Base-by-base conservation (phyloP, 2,797 vertebrate species). In the Ptychobarbus kaznakovi region DNA sequence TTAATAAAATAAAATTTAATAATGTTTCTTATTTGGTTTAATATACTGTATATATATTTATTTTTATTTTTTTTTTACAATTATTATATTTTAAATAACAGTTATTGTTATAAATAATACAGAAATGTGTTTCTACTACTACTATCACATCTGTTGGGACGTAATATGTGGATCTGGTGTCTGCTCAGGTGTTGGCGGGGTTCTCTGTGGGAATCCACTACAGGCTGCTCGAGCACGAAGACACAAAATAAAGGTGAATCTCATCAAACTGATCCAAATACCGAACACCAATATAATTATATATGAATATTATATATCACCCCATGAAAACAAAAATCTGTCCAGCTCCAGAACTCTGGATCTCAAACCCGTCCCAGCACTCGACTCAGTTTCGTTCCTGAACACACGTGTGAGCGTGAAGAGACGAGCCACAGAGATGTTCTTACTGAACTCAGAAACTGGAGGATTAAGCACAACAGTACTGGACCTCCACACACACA, bases 171-270 rank as follows among this genome's bases (percentile, higher is more conserved):
- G n/a, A 51, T 4, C 12, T 51, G 65, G 18, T 80, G 5, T 87
- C 58, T 82, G 1, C 25, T n/a, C 90, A 99, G 98, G 97, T 81
- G 90, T 96, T 4, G 82, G 95, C 53, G 95, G 91, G 35, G 94
- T 97, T 77, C 58, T 94, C 80, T 99, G 97, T 92, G 98, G 98
- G 80, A 99, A 98, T 90, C 97, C 97, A 2, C 93, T 96, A 78
- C 95, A 95, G 91, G 97, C 95, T 68, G 94, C 98, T 61, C 90
- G 92, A 74, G 95, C 94, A 12, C 94, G 94, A 49, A 94, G 94
- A 79, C 94, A 96, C 87, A 97, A 95, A 87, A 85, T 96, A 75
- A 94, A 87, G 91, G 97, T 97, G 94, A 81, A 91, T 86, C 42
- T 58, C 18, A 38, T n/a, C 18, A 28, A 56, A 68, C 42, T 65